Evolutionary conservation across 2,113 vertebrate genomes (phyloP).

Genomic region (Chauna torquata): DNA sequence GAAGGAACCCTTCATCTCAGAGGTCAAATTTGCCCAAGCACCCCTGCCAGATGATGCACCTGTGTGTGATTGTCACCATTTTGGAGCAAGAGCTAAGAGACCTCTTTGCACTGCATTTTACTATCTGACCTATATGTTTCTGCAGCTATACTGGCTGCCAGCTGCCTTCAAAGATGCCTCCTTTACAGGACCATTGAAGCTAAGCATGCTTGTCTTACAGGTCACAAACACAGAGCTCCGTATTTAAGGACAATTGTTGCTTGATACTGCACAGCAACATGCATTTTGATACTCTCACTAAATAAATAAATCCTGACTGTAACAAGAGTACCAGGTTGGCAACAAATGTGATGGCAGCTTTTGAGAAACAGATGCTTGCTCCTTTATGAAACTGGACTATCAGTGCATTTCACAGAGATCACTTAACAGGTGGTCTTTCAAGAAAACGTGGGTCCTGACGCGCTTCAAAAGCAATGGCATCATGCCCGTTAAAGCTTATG

Average conservation of each 20-base stretch:
- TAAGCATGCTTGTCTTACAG: rapidly evolving
- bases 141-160: neutral
- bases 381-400: neutral
- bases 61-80: neutral
- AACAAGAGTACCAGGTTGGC: neutral
- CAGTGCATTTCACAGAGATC: neutral
- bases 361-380: neutral
- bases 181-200: neutral
- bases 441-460: neutral
- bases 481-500: neutral
- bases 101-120: neutral
- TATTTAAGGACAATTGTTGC: neutral
- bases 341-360: neutral
- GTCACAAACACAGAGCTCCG: neutral
- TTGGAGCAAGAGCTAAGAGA: neutral
- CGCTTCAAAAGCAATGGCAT: neutral
- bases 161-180: neutral
- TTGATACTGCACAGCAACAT: neutral
- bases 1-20: neutral
- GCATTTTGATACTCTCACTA: neutral
- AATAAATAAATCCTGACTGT: neutral
- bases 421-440: neutral
- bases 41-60: neutral
- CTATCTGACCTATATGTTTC: neutral
- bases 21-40: neutral